phyloP scores from a whole-genome alignment of 2,113 vertebrate species.

The Eulemur rufifrons region DNA sequence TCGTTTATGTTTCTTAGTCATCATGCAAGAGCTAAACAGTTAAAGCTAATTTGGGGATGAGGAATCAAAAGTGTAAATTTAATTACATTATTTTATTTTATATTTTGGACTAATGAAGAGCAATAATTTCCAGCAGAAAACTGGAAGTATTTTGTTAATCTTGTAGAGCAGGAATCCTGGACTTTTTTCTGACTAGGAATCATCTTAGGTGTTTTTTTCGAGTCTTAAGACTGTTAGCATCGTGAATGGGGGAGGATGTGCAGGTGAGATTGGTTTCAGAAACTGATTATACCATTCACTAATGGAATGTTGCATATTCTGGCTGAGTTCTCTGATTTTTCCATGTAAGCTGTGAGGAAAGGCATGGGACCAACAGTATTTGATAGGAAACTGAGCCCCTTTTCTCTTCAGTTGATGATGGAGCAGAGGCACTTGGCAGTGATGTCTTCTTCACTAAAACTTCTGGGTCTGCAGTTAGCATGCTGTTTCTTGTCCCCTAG shows the following conservation, averaged over 20 bases:
- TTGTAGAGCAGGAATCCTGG: neutral
- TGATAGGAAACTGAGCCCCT: neutral
- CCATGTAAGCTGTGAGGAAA: neutral
- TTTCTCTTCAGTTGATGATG: neutral
- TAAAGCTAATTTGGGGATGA: neutral
- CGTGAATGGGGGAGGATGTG: neutral
- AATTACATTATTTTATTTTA: constrained; percentile 45
- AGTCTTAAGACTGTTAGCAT: neutral
- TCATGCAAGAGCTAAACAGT: neutral
- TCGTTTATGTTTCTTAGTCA: constrained; percentile 27
- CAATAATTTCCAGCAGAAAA: constrained; percentile 45
- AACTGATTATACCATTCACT: neutral
- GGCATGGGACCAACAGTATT: neutral
- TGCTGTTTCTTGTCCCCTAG: neutral
- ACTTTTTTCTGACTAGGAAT: constrained; percentile 28
- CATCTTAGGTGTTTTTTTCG: neutral
- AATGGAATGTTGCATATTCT: neutral
- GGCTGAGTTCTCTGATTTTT: constrained; percentile 6
- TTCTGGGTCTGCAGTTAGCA: neutral
- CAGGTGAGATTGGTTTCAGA: neutral
- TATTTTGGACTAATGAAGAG: constrained; percentile 24
- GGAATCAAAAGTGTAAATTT: constrained; percentile 22
- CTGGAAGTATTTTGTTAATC: constrained; percentile 12
- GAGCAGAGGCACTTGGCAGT: neutral
- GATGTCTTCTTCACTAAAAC: neutral